A percentile compares a stretch with the other conserved stretches of the same genome.
Conservation (phyloP, 1,140 invertebrate genomes). For the Eueides isabella region DNA sequence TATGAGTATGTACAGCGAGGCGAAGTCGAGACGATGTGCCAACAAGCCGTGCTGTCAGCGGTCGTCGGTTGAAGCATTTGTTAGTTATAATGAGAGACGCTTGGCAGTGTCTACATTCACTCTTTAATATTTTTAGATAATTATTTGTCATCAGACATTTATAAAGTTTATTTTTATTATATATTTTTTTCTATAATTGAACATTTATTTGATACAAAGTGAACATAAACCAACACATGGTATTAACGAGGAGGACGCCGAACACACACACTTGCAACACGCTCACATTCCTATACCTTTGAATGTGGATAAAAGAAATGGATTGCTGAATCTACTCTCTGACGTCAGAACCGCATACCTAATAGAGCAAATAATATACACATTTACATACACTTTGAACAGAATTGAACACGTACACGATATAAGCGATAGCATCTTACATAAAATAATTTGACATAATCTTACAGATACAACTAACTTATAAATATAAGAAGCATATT, state of each 20-base stretch:
- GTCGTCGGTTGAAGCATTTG: slow-evolving; percentile 70
- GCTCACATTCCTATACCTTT: slow-evolving; percentile 81
- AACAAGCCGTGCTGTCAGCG: slow-evolving; percentile 68
- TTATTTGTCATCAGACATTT: too few relatives aligned
- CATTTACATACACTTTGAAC: slow-evolving; percentile 46
- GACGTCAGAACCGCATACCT: slow-evolving; percentile 80
- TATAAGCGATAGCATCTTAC: slow-evolving; percentile 3
- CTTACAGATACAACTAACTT: neutral
- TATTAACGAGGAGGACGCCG: slow-evolving; percentile 49
- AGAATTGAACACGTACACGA: neutral
- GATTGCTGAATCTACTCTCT: slow-evolving; percentile 79
- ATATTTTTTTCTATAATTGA: neutral
- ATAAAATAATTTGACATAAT: neutral
- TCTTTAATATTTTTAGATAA: neutral
- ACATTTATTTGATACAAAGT: slow-evolving; percentile 32
- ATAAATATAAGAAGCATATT: neutral
- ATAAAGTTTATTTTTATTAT: neutral
- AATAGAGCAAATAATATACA: slow-evolving; percentile 76
- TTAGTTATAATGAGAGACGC: slow-evolving; percentile 53
- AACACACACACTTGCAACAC: slow-evolving; percentile 78
- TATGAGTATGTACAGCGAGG: slow-evolving; percentile 55
- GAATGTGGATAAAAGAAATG: slow-evolving; percentile 77
- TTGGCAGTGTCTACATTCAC: slow-evolving; percentile 47
- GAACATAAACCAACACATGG: slow-evolving; percentile 45
- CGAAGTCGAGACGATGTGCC: slow-evolving; percentile 38